A percentile compares a stretch with the other conserved stretches of the same genome.
Evolutionary conservation across 2,888 invertebrate species (phyloP).

Genomic region (Drosophila neonasuta): DNA sequence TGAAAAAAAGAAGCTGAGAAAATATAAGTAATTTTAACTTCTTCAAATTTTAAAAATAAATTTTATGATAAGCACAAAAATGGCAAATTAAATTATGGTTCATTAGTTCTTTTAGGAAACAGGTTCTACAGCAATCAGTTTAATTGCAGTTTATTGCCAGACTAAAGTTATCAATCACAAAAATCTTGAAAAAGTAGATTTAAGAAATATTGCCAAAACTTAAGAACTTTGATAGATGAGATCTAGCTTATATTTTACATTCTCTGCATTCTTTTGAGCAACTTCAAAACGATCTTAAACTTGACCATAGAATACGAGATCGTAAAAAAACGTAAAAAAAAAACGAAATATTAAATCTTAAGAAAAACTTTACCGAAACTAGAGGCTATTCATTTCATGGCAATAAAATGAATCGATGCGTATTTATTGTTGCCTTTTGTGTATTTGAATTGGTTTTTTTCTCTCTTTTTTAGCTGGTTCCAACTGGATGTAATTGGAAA

Average conservation of each 20-base stretch:
- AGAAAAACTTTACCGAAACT: slow-evolving; percentile 49
- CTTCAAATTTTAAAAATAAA: too few relatives aligned
- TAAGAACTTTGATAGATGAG: not conserved
- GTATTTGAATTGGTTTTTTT: slow-evolving; percentile 48
- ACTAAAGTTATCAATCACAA: not conserved
- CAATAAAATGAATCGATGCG: slow-evolving; percentile 61
- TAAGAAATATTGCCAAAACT: not conserved
- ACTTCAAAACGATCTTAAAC: slow-evolving; percentile 3
- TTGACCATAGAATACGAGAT: slow-evolving; percentile 27
- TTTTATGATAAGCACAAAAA: not conserved
- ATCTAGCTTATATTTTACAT: not conserved
- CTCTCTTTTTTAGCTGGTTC: slow-evolving; percentile 56
- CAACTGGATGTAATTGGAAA: slow-evolving; percentile 62
- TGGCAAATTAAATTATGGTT: not conserved
- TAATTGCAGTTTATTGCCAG: not conserved
- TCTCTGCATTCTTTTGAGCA: not conserved
- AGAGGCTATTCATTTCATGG: slow-evolving; percentile 68
- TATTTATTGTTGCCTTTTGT: slow-evolving; percentile 61
- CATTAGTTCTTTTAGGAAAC: not conserved
- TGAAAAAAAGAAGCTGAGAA: too few relatives aligned
- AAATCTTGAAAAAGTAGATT: not conserved
- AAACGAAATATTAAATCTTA: slow-evolving; percentile 45
- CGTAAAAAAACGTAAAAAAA: slow-evolving; percentile 63
- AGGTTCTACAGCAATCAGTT: not conserved
- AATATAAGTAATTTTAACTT: too few relatives aligned